Conservation (phyloP, 1,140 invertebrate genomes). For the Papilio polyxenes region DNA sequence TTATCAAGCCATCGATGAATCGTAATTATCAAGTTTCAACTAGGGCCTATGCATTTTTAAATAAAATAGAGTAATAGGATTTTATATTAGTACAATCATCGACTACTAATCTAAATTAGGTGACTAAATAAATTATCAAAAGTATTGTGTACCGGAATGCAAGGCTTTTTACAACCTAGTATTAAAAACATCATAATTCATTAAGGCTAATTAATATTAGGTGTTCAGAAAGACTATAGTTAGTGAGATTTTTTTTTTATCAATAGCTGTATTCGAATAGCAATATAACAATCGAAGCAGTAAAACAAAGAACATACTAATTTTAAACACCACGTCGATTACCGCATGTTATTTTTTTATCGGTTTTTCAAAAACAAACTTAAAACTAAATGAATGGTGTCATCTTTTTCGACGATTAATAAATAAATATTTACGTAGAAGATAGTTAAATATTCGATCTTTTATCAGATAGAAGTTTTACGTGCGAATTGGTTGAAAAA, state of each 20-base stretch:
- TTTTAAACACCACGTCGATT: neutral
- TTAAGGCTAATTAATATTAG: too few relatives aligned
- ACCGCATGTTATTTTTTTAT: neutral
- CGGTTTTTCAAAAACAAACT: neutral
- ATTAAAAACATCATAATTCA: too few relatives aligned
- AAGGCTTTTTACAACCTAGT: too few relatives aligned
- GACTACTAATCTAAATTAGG: neutral
- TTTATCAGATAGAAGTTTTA: slow-evolving; percentile 8
- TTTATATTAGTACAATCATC: neutral
- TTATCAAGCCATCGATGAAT: neutral
- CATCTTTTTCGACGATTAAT: neutral
- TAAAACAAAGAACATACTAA: too few relatives aligned
- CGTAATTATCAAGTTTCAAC: neutral
- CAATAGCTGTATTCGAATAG: neutral
- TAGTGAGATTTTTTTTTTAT: neutral
- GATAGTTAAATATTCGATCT: slow-evolving; percentile 10
- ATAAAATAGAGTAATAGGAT: neutral
- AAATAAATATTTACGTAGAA: neutral
- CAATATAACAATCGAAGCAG: neutral
- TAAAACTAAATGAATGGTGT: neutral
- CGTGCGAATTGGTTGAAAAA: slow-evolving; percentile 32
- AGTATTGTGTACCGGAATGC: too few relatives aligned
- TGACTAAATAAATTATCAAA: neutral
- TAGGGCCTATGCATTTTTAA: neutral
- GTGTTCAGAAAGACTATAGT: neutral